Percentiles rank a stretch among this genome's conserved stretches.
Conservation (phyloP, 1,140 invertebrate genomes). For the Drosophila persimilis region DNA sequence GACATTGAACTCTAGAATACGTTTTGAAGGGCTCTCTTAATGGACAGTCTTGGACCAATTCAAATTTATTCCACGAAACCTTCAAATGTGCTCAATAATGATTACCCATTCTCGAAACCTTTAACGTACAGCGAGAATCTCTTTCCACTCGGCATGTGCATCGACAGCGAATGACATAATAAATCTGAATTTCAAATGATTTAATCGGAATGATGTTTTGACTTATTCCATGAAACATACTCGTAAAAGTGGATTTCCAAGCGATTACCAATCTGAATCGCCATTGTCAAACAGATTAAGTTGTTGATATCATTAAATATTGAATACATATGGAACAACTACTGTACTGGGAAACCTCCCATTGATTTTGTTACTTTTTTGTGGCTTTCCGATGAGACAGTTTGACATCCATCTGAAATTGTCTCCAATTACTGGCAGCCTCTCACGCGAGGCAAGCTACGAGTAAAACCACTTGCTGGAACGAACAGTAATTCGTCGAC, state of each 20-base stretch:
- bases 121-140: too few species aligned
- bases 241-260: constrained; percentile 7
- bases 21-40: too few species aligned
- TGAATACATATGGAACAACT: constrained; percentile 8
- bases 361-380: constrained; percentile 56
- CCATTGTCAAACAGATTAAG: constrained; percentile 42
- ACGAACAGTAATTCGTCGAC: constrained; percentile 36
- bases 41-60: too few species aligned
- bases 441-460: constrained; percentile 13
- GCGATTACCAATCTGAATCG: neutral
- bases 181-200: constrained; percentile 3
- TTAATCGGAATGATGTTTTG: constrained; percentile 15
- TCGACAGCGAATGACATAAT: neutral
- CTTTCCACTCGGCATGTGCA: constrained; percentile 18
- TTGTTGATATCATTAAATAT: constrained; percentile 9
- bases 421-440: constrained; percentile 61
- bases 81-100: too few species aligned
- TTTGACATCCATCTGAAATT: constrained; percentile 67
- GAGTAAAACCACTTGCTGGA: constrained; percentile 3
- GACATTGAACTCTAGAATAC: constrained; percentile 37
- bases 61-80: too few species aligned
- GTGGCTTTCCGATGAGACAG: constrained; percentile 57
- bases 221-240: constrained; percentile 6
- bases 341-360: neutral
- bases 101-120: too few species aligned